Percentiles rank a stretch among this genome's conserved stretches.
Evolutionary conservation across 2,113 vertebrate species (phyloP).

Genomic region (Agapornis roseicollis): DNA sequence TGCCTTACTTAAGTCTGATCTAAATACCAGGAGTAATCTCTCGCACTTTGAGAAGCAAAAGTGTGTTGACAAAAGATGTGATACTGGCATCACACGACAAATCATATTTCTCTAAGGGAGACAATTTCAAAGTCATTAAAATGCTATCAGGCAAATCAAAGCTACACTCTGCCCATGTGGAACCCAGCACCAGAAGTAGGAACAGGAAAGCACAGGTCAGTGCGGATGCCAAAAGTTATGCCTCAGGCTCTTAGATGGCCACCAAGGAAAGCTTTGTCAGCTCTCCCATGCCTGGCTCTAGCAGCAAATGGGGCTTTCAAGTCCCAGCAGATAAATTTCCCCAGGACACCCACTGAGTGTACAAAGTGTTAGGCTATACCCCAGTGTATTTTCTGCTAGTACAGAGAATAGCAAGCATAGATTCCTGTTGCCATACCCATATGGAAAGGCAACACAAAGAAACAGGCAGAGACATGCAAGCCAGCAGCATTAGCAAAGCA

Average conservation of each 20-base stretch:
- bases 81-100: not conserved
- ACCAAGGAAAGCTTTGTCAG: not conserved
- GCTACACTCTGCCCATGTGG: not conserved
- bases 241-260: not conserved
- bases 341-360: not conserved
- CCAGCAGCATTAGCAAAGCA: slow-evolving; percentile 21
- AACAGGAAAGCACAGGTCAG: not conserved
- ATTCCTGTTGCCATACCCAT: not conserved
- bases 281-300: not conserved
- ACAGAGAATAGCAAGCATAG: not conserved
- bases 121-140: not conserved
- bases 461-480: slow-evolving; percentile 10
- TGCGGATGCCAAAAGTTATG: not conserved
- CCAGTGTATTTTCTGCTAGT: not conserved
- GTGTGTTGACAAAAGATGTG: not conserved
- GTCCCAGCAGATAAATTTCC: not conserved
- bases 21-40: not conserved
- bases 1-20: not conserved
- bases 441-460: not conserved
- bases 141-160: not conserved
- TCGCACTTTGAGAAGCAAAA: not conserved
- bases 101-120: not conserved
- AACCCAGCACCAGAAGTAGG: not conserved
- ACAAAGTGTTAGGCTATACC: not conserved
- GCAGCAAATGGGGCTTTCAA: not conserved